Conservation (phyloP, 1,140 invertebrate genomes). For the Coenobita brevimanus region DNA sequence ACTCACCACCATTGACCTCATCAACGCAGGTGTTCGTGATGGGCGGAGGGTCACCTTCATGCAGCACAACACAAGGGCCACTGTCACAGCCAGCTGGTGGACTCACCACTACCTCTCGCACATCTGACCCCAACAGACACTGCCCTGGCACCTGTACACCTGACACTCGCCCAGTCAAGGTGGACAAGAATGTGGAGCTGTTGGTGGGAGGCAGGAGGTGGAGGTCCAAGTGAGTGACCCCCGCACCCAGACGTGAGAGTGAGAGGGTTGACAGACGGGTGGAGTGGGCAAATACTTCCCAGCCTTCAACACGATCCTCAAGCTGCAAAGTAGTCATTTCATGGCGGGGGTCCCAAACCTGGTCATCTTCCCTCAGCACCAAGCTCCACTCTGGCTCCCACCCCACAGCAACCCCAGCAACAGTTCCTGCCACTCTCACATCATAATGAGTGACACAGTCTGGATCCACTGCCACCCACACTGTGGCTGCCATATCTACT, state of each 20-base stretch:
- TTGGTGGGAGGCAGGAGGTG: slow-evolving; percentile 46
- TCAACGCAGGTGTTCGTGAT: slow-evolving; percentile 8
- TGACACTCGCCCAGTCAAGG: slow-evolving; percentile 53
- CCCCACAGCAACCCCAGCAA: slow-evolving; percentile 22
- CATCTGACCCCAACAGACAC: slow-evolving; percentile 24
- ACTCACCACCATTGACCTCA: too few relatives aligned
- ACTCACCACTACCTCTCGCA: background rate
- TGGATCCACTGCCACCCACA: slow-evolving; percentile 86
- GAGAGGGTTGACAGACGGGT: slow-evolving; percentile 41
- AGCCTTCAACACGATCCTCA: slow-evolving; percentile 53
- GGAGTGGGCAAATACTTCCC: slow-evolving; percentile 65
- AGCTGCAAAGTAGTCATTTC: slow-evolving; percentile 24
- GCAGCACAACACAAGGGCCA: background rate
- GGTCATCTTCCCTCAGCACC: slow-evolving; percentile 58
- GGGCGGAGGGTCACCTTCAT: background rate
- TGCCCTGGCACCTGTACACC: slow-evolving; percentile 72
- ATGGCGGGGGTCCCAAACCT: slow-evolving; percentile 55
- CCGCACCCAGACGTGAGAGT: slow-evolving; percentile 52
- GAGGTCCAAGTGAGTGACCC: slow-evolving; percentile 63
- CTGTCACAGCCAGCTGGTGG: slow-evolving; percentile 56
- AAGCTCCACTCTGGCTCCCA: slow-evolving; percentile 56
- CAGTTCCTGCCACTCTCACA: slow-evolving; percentile 75
- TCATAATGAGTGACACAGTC: slow-evolving; percentile 90
- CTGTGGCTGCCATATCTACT: slow-evolving; percentile 80
- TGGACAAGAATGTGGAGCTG: slow-evolving; percentile 72